These are phyloP conservation scores for Venustoraphidia nigricollis DNA, from an alignment of 2,888 invertebrate species.

Conservation along the genomic window DNA sequence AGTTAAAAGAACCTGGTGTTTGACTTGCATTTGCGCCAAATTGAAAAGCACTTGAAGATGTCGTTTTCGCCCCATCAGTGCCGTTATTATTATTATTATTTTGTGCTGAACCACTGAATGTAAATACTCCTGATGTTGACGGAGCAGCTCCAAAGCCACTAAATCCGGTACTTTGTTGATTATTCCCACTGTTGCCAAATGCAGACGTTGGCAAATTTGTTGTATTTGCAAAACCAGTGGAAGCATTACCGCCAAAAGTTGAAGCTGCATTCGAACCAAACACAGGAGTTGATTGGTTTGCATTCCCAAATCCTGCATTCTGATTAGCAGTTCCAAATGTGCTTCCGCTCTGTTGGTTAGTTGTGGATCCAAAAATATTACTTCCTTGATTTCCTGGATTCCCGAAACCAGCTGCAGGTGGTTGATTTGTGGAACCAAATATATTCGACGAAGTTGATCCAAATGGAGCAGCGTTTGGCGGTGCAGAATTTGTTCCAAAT, in stretches of 20 bases:
- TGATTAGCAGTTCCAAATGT: too few species aligned
- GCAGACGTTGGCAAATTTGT: constrained; percentile 7
- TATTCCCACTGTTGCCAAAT: constrained; percentile 10
- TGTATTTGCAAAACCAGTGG: not conserved
- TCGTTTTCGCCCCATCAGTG: constrained; percentile 6
- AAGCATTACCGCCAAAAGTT: constrained; percentile 1
- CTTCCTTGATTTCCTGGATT: too few species aligned
- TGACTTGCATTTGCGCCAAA: constrained; percentile 17
- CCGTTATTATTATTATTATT: constrained; percentile 2
- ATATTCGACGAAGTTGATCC: not conserved
- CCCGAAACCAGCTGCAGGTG: not conserved
- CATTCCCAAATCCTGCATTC: not conserved
- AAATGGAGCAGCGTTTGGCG: not conserved
- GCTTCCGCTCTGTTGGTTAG: not conserved
- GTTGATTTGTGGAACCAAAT: constrained; percentile 3
- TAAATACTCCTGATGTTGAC: constrained; percentile 10
- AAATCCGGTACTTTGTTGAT: constrained; percentile 9
- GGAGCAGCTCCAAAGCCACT: constrained; percentile 4
- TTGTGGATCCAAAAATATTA: constrained; percentile 11
- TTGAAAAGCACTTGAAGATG: constrained; percentile 15
- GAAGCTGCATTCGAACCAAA: constrained; percentile 8
- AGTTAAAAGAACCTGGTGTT: constrained; percentile 23
- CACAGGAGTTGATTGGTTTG: constrained; percentile 7
- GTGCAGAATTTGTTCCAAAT: not conserved
- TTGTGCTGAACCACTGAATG: constrained; percentile 13